Base-by-base conservation (phyloP, 30 jellyfish, hydroid and myxozoan species). In the Catostylus mosaicus region DNA sequence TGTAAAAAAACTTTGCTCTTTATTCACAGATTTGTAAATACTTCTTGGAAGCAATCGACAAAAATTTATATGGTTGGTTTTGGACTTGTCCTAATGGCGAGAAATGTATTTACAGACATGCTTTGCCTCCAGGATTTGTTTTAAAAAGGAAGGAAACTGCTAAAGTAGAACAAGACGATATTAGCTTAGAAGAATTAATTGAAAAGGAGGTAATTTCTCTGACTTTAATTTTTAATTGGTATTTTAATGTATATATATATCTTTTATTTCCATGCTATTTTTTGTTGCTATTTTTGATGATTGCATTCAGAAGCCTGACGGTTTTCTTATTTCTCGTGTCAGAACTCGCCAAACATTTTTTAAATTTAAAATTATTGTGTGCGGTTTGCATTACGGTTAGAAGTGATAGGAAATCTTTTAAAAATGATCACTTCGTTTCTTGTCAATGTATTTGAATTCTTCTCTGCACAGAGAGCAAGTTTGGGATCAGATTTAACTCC, bases 51-150 rank as follows among this genome's bases (percentile, higher is more conserved):
- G 99, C 99, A 1, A 88, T 95, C 82, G 99, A 95, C 40, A 95
- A 90, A 87, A 67, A 77, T 30, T 73, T 83, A 35, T 95, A 95
- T 57, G 99, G 99, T 38, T 95, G 99, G 99, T 95, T 95, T 81
- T 95, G 99, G 99, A 80, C 75, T 61, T 95, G 99, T 73, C 99
- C 99, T 22, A 86, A 75, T 70, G 97, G 98, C 30, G 97, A 86
- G 62, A 95, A 95, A 60, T 95, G 99, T 62, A 84, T 84, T 32
- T 95, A 95, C 73, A 73, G 87, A 32, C 99, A 95, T 73, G 99
- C 99, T 1, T 84, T 95, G 26, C 99, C 99, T 6, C 96, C 98
- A 4, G 99, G 99, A 14, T 95, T 84, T 78, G 98, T 95, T 26
- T 65, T 95, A 87, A 90, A 90, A 60, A 64, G 89, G 69, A 91